These are phyloP conservation scores for Anneissia japonica DNA, from an alignment of 35 echinoderm and acorn worm genomes.

Conservation along the genomic window DNA sequence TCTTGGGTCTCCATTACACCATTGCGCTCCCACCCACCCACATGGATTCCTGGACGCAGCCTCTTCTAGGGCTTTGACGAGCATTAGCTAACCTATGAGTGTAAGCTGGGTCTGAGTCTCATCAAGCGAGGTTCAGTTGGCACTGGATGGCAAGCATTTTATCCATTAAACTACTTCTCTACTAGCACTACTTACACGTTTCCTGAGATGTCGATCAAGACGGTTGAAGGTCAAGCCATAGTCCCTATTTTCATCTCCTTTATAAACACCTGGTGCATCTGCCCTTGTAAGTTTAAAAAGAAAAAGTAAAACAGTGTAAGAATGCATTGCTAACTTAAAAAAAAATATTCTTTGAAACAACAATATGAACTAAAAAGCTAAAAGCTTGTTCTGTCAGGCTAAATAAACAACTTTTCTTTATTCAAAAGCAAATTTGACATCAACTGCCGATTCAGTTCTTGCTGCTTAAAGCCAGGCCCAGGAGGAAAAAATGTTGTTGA, in stretches of 20 bases:
- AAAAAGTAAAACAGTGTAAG: background rate
- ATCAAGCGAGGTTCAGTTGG: too few relatives aligned
- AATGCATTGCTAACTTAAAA: background rate
- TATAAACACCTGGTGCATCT: slow-evolving; percentile 31
- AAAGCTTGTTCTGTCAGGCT: background rate
- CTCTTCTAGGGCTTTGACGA: too few relatives aligned
- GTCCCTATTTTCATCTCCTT: slow-evolving; percentile 45
- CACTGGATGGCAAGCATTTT: too few relatives aligned
- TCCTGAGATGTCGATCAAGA: slow-evolving; percentile 26
- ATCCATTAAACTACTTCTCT: too few relatives aligned
- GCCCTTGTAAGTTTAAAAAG: slow-evolving; percentile 4
- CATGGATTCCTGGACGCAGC: too few relatives aligned
- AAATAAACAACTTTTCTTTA: background rate
- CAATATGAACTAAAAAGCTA: background rate
- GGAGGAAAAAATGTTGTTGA: too few relatives aligned
- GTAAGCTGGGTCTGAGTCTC: too few relatives aligned
- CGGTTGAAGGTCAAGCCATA: slow-evolving; percentile 50
- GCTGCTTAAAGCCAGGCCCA: background rate
- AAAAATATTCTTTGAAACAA: background rate
- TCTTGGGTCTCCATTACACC: too few relatives aligned
- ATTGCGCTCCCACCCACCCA: too few relatives aligned
- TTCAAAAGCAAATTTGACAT: background rate
- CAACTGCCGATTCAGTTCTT: background rate
- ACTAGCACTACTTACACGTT: slow-evolving; percentile 70
- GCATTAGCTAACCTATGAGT: too few relatives aligned